Evolutionary conservation across 2,888 invertebrate species (phyloP), one percentile per base, ranked within the genome.

Genomic region (Callimorpha dominula): DNA sequence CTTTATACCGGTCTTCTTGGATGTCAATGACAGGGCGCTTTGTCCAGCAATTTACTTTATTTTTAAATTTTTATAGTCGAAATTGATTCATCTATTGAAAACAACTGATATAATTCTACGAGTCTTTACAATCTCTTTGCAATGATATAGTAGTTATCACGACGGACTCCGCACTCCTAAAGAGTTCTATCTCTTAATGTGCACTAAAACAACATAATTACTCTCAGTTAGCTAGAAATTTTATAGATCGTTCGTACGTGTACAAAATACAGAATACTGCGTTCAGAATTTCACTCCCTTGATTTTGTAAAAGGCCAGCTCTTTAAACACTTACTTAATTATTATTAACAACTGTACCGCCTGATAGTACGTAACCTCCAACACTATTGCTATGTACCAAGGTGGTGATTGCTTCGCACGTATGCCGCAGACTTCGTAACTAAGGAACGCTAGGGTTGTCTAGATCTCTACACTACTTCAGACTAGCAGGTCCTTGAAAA

Each of bases 151-250:
- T 20, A 57, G 4, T 11, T 20, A n/a, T 20, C 20, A 12, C 12
- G 20, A n/a, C n/a, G n/a, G n/a, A n/a, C n/a, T n/a, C n/a, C n/a
- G n/a, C n/a, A n/a, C 50, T 50, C 12, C 50, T 50, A 15, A 52
- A 4, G 6, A 31, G 9, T 14, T 14, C 7, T 31, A 31, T 15
- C 14, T 14, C 14, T 14, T 60, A 20, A 31, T 6, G 31, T 60
- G 12, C 31, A 31, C 60, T 60, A 12, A 31, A 60, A 31, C 14
- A 60, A 31, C 60, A 15, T 60, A 31, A 31, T 60, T 60, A 31
- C 60, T 60, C 60, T 60, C 60, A 60, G 60, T 31, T 60, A 60
- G 60, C 60, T 31, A 60, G 60, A 14, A 31, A 60, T 31, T 60
- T 60, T 1, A 5, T 14, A 60, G 60, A 14, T 31, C 60, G 12